Percentiles rank a stretch among this genome's conserved stretches.
These are phyloP conservation scores for Idaea straminata DNA, from an alignment of 2,888 invertebrate genomes.

Conservation along the genomic window DNA sequence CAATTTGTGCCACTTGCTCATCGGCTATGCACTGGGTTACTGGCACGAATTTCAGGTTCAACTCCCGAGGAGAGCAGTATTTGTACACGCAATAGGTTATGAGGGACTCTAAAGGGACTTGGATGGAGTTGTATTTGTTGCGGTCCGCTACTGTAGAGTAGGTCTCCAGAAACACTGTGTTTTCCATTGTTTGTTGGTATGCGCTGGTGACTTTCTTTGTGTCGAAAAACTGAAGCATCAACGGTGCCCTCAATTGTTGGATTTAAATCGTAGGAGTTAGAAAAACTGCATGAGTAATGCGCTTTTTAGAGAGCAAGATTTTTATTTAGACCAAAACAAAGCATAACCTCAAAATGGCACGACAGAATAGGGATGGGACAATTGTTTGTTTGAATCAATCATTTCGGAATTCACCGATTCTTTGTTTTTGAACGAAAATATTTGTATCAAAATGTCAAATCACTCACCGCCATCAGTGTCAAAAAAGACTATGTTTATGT, in stretches of 20 bases:
- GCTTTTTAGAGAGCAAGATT: too few species aligned
- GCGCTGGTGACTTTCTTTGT: too few species aligned
- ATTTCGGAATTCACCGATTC: neutral
- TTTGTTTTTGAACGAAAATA: neutral
- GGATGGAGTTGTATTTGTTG: constrained; percentile 34
- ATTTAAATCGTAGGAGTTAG: too few species aligned
- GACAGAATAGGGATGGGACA: neutral
- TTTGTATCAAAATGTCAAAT: neutral
- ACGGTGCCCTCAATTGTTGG: too few species aligned
- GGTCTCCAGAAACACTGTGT: constrained; percentile 53
- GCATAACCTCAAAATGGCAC: neutral
- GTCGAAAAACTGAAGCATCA: too few species aligned
- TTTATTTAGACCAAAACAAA: neutral
- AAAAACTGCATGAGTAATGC: too few species aligned
- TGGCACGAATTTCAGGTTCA: constrained; percentile 66
- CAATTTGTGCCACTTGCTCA: constrained; percentile 26
- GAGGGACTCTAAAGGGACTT: constrained; percentile 81
- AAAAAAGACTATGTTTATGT: neutral
- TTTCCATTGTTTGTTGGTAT: constrained; percentile 31
- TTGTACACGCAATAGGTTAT: constrained; percentile 82
- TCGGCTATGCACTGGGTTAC: constrained; percentile 34
- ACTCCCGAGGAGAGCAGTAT: constrained; percentile 72
- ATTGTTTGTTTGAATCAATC: constrained; percentile 3
- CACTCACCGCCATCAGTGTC: neutral
- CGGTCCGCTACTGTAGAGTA: constrained; percentile 40